Evolutionary conservation across 1,140 invertebrate genomes (phyloP).

Genomic region (Chironomus striatipennis): DNA sequence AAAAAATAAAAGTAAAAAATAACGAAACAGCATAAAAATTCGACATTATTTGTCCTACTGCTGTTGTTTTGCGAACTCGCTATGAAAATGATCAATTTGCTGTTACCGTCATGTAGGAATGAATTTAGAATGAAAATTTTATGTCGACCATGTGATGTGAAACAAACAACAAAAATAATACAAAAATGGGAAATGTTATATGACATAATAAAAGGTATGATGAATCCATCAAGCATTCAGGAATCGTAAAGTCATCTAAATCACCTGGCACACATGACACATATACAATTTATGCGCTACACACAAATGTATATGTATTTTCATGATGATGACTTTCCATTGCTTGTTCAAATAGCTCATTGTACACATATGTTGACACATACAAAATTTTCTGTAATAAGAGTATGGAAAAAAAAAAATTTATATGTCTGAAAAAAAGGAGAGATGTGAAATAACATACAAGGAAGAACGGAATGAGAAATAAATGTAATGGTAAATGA

Average conservation of each 20-base stretch:
- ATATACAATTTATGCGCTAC: neutral
- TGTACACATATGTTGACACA: neutral
- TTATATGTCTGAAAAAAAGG: no score
- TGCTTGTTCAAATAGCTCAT: neutral
- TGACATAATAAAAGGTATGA: neutral
- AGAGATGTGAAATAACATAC: neutral
- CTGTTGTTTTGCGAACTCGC: no score
- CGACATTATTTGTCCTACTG: no score
- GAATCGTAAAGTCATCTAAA: conserved; percentile 13
- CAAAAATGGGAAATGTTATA: neutral
- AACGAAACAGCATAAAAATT: no score
- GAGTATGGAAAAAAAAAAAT: no score
- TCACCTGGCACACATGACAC: conserved; percentile 11
- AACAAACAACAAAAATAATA: no score
- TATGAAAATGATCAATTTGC: no score
- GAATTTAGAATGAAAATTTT: conserved; percentile 12
- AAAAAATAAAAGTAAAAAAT: no score
- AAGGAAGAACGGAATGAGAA: neutral
- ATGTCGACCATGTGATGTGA: neutral
- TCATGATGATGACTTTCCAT: neutral
- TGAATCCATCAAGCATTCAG: conserved; percentile 7
- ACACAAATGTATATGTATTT: neutral
- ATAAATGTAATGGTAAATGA: conserved; percentile 8
- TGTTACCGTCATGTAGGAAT: neutral
- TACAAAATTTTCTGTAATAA: neutral